Evolutionary conservation across 2,888 invertebrate species (phyloP).

Genomic region (Caenorhabditis sp.): DNA sequence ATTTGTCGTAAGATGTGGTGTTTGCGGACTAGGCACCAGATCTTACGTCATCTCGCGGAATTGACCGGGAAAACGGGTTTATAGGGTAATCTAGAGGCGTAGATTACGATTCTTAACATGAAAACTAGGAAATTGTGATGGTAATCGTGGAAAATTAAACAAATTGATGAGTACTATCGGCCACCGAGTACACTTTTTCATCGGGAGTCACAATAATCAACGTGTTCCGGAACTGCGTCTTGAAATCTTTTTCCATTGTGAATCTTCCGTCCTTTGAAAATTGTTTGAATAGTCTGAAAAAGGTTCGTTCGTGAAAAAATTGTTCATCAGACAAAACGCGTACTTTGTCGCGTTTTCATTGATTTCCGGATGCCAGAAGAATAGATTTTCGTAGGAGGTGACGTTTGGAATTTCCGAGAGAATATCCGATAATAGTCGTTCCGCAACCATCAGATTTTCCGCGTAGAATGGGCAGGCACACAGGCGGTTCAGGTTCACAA

Average conservation of each 20-base stretch:
- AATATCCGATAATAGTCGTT: conserved; percentile 12
- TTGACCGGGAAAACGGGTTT: too few relatives aligned
- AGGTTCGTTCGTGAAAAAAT: not conserved
- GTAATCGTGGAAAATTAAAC: too few relatives aligned
- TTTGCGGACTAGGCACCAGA: too few relatives aligned
- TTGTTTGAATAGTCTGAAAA: conserved; percentile 7
- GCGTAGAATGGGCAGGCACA: conserved; percentile 30
- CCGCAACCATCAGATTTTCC: conserved; percentile 12
- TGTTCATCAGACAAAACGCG: not conserved
- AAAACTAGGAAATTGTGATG: too few relatives aligned
- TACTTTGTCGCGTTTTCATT: conserved; percentile 13
- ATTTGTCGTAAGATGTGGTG: too few relatives aligned
- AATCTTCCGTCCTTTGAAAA: not conserved
- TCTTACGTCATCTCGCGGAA: too few relatives aligned
- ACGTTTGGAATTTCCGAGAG: conserved; percentile 4
- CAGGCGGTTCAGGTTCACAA: conserved; percentile 25
- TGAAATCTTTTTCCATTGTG: conserved; percentile 15
- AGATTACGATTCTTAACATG: too few relatives aligned
- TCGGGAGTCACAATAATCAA: conserved; percentile 9
- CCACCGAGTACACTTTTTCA: conserved; percentile 19
- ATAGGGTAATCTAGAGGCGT: too few relatives aligned
- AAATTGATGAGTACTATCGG: conserved; percentile 32
- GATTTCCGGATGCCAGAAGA: conserved; percentile 22
- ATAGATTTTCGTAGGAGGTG: conserved; percentile 1
- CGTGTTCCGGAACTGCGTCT: conserved; percentile 21